phyloP scores from a whole-genome alignment of 1,140 invertebrate species.

The Aplysia californica region DNA sequence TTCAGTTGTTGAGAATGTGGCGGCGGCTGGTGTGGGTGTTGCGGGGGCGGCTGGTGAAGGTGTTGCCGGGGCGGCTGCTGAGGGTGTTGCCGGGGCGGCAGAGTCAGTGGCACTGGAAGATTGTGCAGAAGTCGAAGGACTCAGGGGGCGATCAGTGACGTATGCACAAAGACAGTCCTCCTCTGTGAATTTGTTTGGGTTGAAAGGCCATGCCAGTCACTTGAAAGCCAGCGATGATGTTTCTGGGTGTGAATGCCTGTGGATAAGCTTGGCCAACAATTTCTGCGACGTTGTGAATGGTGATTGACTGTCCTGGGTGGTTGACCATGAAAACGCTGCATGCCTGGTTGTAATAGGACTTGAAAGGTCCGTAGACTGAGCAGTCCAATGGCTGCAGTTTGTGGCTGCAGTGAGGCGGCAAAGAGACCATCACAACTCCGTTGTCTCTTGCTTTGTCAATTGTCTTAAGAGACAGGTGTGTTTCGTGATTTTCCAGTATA shows the following conservation, averaged over 20 bases:
- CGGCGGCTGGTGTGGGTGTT: no score
- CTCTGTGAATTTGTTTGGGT: no score
- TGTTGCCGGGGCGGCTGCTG: no score
- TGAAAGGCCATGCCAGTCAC: neutral
- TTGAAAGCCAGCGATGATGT: neutral
- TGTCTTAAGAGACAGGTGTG: conserved; percentile 43
- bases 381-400: neutral
- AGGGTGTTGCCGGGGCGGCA: no score
- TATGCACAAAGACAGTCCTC: no score
- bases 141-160: no score
- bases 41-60: no score
- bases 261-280: neutral
- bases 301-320: neutral
- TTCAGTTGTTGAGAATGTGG: no score
- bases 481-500: conserved; percentile 45
- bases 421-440: neutral
- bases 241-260: neutral
- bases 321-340: neutral
- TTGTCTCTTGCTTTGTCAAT: conserved; percentile 36
- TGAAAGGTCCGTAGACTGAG: neutral
- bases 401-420: neutral
- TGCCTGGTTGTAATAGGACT: neutral
- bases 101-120: no score
- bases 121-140: no score
- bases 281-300: neutral